Conservation (phyloP, 2,113 vertebrate genomes). For the Triplophysa siluroides region DNA sequence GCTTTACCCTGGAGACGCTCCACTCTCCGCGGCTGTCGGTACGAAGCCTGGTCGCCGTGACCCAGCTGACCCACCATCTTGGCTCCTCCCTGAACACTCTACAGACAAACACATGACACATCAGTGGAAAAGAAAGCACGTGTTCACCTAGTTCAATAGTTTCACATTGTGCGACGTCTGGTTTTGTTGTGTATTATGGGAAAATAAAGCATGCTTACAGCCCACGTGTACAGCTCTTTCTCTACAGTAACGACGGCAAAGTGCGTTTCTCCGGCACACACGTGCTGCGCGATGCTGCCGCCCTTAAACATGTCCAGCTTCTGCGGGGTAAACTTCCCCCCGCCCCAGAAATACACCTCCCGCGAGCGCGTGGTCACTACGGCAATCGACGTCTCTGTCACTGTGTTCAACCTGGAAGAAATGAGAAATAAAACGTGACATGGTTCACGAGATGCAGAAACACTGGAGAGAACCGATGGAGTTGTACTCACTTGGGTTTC, state of each 20-base stretch:
- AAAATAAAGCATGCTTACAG: slow-evolving; percentile 81
- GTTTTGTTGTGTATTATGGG: neutral
- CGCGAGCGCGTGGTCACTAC: slow-evolving; percentile 95
- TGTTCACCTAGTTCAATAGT: too few relatives aligned
- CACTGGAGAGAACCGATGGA: neutral
- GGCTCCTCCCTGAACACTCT: slow-evolving; percentile 95
- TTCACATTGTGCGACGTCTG: too few relatives aligned
- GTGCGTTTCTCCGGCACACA: slow-evolving; percentile 95
- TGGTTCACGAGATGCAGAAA: neutral
- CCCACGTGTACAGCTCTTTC: slow-evolving; percentile 98
- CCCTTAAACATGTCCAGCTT: slow-evolving; percentile 95
- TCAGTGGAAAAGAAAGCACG: neutral
- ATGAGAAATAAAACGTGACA: neutral
- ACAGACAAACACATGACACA: slow-evolving; percentile 11
- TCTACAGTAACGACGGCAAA: slow-evolving; percentile 98
- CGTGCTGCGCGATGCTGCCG: slow-evolving; percentile 92
- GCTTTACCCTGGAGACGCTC: slow-evolving; percentile 94
- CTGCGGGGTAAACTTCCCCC: slow-evolving; percentile 96
- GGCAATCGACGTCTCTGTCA: slow-evolving; percentile 87
- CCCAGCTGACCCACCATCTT: slow-evolving; percentile 96
- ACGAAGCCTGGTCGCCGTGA: slow-evolving; percentile 95
- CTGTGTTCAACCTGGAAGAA: slow-evolving; percentile 80
- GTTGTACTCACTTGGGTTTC: slow-evolving; percentile 85
- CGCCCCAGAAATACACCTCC: slow-evolving; percentile 98
- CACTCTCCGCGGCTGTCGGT: slow-evolving; percentile 91